Percentiles rank a stretch among this genome's conserved stretches.
Evolutionary conservation across 92 coral and sea anemone genomes (phyloP).

Genomic region (Epizoanthus scotinus): DNA sequence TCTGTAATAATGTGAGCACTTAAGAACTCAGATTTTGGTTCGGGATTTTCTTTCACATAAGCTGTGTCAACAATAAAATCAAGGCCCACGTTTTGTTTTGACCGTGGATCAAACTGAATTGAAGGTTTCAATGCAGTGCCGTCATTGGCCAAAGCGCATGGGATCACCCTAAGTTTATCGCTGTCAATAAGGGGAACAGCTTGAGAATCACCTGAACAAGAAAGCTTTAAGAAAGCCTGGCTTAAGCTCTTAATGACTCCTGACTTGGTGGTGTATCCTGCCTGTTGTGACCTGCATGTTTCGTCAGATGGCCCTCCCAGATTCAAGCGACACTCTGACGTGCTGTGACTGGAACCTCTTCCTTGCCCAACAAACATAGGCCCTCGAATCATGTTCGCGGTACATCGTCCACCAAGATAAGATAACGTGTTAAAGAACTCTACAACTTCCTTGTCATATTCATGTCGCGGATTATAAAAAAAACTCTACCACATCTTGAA

Average conservation of each 20-base stretch:
- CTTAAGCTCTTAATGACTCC: conserved; percentile 43
- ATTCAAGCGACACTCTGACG: too few species aligned
- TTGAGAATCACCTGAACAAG: conserved; percentile 34
- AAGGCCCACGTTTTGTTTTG: conserved; percentile 38
- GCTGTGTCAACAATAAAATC: conserved; percentile 29
- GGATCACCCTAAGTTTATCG: conserved; percentile 28
- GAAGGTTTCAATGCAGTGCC: conserved; percentile 47
- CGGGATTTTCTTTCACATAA: conserved; percentile 41
- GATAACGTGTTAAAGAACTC: too few species aligned
- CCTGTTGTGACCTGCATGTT: conserved; percentile 46
- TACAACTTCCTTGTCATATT: too few species aligned
- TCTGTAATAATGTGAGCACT: conserved; percentile 41
- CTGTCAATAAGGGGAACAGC: conserved; percentile 28
- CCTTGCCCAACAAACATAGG: too few species aligned
- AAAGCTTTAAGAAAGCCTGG: conserved; percentile 33
- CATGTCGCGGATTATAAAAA: too few species aligned
- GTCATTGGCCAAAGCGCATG: conserved; percentile 50
- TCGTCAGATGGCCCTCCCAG: too few species aligned
- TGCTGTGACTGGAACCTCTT: too few species aligned
- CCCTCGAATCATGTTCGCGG: too few species aligned
- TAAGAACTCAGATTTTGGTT: conserved; percentile 43
- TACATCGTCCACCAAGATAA: too few species aligned
- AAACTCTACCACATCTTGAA: too few species aligned
- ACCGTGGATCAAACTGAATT: conserved; percentile 47
- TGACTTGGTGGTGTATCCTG: conserved; percentile 50